Base-by-base conservation (phyloP, 2,113 vertebrate genomes). In the Malaclemys terrapin region DNA sequence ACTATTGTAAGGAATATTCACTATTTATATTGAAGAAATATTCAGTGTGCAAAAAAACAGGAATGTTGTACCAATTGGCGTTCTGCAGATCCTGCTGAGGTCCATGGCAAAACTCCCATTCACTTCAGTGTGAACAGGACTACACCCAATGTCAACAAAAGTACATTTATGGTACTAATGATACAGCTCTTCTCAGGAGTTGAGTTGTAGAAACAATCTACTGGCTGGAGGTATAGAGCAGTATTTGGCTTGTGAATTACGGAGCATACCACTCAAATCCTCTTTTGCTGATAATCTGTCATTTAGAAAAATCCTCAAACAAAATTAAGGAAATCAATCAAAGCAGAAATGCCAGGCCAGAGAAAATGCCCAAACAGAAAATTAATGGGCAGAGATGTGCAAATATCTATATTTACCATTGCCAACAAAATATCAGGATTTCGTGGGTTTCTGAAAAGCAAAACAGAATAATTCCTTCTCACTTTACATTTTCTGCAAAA, bases 121-220 rank as follows among this genome's bases (percentile, higher is more conserved):
- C 22, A 59, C 31, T n/a, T n/a, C 8, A n/a, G 5, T 6, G 22
- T 17, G 72, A 91, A 29, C 11, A 35, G 79, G 10, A 29, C 80
- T 49, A 19, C 31, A 35, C 38, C 10, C 1, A 0, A 0, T 12
- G 10, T 0, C 11, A 42, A 10, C 22, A 65, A 27, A 72, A 24
- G 52, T 52, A 20, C 4, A 9, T 84, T 45, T 42, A 16, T 45
- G 35, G 47, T n/a, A 53, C 3, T 9, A 52, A 76, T 78, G 27
- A 9, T 0, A 0, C 35, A 75, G 42, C 4, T 84, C 52, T 45
- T 93, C n/a, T n/a, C 5, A 31, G 47, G 22, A 50, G 10, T 49
- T n/a, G 69, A n/a, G 29, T 52, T 49, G 8, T 72, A 87, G 42
- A 25, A 84, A 62, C 1, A 0, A 80, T 47, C 1, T 6, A 49